Conservation (phyloP, 64 coral and sea anemone species). For the Trachythela sp. region DNA sequence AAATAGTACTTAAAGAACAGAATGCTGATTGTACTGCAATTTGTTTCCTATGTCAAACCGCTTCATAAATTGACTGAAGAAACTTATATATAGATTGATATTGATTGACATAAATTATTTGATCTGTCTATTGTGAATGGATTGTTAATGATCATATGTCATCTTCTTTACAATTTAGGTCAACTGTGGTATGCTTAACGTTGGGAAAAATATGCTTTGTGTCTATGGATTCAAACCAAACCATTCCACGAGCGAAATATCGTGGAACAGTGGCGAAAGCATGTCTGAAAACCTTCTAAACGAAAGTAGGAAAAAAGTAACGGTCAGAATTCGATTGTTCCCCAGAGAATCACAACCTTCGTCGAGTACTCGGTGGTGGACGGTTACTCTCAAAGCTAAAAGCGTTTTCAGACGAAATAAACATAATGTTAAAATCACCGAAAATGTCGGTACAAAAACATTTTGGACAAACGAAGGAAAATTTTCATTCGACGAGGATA, state of each 20-base stretch:
- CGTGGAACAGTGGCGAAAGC: neutral
- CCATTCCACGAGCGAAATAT: neutral
- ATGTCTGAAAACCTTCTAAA: neutral
- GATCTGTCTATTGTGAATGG: neutral
- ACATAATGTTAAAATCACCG: neutral
- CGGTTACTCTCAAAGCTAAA: neutral
- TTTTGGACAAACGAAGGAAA: neutral
- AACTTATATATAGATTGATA: no score
- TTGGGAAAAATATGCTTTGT: slow-evolving; percentile 6
- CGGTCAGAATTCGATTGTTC: neutral
- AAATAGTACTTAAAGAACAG: no score
- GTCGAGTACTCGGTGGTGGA: slow-evolving; percentile 16
- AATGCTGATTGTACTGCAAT: no score
- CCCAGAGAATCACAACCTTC: slow-evolving; percentile 1
- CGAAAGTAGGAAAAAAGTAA: neutral
- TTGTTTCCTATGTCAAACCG: no score
- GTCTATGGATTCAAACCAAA: neutral
- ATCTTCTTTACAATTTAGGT: neutral
- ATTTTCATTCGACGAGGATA: neutral
- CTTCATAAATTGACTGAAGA: no score
- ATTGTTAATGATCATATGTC: neutral
- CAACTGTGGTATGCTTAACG: neutral
- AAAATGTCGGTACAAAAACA: slow-evolving; percentile 12
- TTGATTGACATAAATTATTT: no score
- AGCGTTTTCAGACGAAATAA: neutral